Base-by-base conservation (phyloP, 2,113 vertebrate genomes). In the Python bivittatus region DNA sequence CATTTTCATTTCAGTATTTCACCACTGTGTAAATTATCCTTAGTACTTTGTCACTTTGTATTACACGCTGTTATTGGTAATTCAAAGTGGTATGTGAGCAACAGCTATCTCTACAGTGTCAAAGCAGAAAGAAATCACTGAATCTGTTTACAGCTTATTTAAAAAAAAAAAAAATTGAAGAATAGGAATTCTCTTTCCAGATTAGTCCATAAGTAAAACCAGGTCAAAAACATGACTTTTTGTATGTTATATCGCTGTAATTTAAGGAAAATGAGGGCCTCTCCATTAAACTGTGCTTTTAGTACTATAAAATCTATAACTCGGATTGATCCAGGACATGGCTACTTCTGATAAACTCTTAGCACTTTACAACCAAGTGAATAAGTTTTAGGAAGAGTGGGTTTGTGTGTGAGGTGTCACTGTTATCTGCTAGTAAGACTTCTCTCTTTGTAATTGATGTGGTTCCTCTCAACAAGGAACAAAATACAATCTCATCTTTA, bases 41-140 rank as follows among this genome's bases (percentile, higher is more conserved):
- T 0, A 68, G 64, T 54, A 92, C 64, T 1, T 93, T 83, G 53
- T 94, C 93, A 85, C 79, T 94, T 92, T 27, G 33, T 17, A 84
- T 88, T 85, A 6, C 84, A 84, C 58, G 61, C 33, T 58, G 42
- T n/a, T 25, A 25, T 0, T 17, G 20, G 89, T 48, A 84, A 61
- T 90, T n/a, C 89, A n/a, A 52, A 15, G 1, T 61, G 61, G 27
- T n/a, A 29, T 64, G 27, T 61, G 25, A 61, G 25, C 27, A 25
- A 61, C 60, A 61, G 60, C 10, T 3, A 3, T 27, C 25, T 25
- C 60, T 29, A 25, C 60, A 61, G 25, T 27, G 3, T 9, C 27
- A 61, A 61, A 61, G 60, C 60, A 27, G 25, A 61, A 61, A 61
- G 27, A 61, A 61, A 61, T 27, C 25, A 29, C 29, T 11, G 15